Conservation (phyloP, 2,797 vertebrate genomes). For the Echeneis naucrates region DNA sequence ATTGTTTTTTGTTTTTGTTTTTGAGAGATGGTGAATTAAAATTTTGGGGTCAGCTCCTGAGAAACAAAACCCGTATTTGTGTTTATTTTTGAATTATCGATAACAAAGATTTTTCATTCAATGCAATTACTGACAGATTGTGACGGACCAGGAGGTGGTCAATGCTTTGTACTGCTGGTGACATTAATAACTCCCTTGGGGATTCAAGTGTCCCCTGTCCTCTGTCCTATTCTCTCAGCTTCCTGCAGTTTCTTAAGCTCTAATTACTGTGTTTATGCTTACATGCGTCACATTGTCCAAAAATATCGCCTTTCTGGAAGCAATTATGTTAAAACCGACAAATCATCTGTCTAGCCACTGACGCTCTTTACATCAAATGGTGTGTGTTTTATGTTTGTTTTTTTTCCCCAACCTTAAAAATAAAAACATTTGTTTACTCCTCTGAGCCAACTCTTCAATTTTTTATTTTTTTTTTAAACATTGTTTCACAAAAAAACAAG, state of each 20-base stretch:
- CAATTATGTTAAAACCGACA: slow-evolving; percentile 77
- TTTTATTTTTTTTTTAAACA: background rate
- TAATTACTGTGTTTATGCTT: slow-evolving; percentile 85
- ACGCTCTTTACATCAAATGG: slow-evolving; percentile 19
- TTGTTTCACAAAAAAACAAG: background rate
- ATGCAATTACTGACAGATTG: slow-evolving; percentile 27
- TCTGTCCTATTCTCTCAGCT: slow-evolving; percentile 54
- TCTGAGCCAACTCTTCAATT: background rate
- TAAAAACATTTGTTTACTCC: slow-evolving; percentile 16
- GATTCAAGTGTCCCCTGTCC: slow-evolving; percentile 64
- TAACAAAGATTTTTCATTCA: slow-evolving; percentile 24
- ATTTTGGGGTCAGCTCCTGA: background rate
- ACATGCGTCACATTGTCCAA: slow-evolving; percentile 80
- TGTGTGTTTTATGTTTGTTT: slow-evolving; percentile 2
- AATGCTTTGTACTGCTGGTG: slow-evolving; percentile 61
- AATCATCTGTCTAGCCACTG: slow-evolving; percentile 61
- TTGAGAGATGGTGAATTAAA: background rate
- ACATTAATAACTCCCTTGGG: slow-evolving; percentile 79
- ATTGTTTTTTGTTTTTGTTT: slow-evolving; percentile 6
- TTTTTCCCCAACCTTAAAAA: slow-evolving; percentile 16
- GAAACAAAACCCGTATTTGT: background rate
- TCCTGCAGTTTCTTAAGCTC: slow-evolving; percentile 67
- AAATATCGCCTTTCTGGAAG: slow-evolving; percentile 78
- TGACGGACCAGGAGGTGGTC: slow-evolving; percentile 60
- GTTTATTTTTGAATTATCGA: slow-evolving; percentile 24